Base-by-base conservation (phyloP, 2,888 invertebrate species). In the Hyppa rectilinea region DNA sequence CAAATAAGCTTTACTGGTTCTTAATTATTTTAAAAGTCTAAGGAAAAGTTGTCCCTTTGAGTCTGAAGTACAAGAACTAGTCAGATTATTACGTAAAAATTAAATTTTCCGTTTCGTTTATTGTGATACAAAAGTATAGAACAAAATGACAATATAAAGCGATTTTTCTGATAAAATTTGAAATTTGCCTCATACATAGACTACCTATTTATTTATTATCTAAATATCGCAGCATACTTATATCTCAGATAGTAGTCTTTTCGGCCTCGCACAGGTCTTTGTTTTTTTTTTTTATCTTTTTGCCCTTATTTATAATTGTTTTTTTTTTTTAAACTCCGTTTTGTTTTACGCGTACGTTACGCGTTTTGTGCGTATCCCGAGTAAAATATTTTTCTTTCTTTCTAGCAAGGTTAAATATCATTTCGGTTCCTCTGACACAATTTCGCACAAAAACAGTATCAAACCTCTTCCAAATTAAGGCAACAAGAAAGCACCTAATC, bases 401-500 rank as follows among this genome's bases (percentile, higher is more conserved):
- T n/a, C n/a, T n/a, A n/a, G n/a, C n/a, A n/a, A n/a, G n/a, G n/a
- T n/a, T n/a, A n/a, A n/a, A n/a, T n/a, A n/a, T n/a, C n/a, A n/a
- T n/a, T n/a, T n/a, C n/a, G n/a, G 17, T 49, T 20, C 7, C 12
- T 29, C 58, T 14, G 20, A 43, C 26, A 12, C 10, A 47, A 36
- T 12, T 3, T 14, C 14, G 2, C 5, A 60, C 34, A 62, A 76
- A 80, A 56, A 64, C n/a, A 49, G 47, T 61, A 55, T 53, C 50
- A 53, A 67, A 77, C 52, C 59, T n/a, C 38, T 64, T 45, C 31
- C 20, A 61, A 78, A 78, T 75, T 62, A 69, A 62, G 29, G 31
- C 36, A 49, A 66, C 29, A 50, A 56, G 65, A 66, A 68, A 73
- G 43, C 49, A 45, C n/a, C 61, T 71, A 60, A 78, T 81, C 68